Conservation (phyloP, 1,140 invertebrate genomes). For the Theocolax elegans region DNA sequence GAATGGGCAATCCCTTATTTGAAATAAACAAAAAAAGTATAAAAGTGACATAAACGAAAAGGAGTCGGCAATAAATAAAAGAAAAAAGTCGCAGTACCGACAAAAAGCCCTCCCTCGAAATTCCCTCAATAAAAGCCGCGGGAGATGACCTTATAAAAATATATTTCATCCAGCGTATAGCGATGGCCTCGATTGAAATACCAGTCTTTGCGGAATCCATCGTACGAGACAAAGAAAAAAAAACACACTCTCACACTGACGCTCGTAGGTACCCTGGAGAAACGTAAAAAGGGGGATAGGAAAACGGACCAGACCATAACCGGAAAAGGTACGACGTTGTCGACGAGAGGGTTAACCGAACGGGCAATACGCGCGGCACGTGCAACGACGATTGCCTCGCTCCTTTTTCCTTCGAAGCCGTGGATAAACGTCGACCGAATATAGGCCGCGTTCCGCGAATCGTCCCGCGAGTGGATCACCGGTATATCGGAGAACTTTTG, state of each 20-base stretch:
- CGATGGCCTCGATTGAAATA: slow-evolving; percentile 42
- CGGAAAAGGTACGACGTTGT: not conserved
- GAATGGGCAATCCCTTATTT: no score
- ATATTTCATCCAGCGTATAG: slow-evolving; percentile 15
- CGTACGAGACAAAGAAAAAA: slow-evolving; percentile 16
- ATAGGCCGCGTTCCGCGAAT: slow-evolving; percentile 8
- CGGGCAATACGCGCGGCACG: slow-evolving; percentile 38
- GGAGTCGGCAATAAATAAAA: not conserved
- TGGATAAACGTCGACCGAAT: slow-evolving; percentile 15
- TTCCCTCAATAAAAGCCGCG: slow-evolving; percentile 4
- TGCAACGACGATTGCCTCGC: slow-evolving; percentile 36
- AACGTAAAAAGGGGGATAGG: not conserved
- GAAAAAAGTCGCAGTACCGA: no score
- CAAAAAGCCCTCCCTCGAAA: no score
- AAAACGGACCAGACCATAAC: not conserved
- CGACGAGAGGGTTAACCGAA: slow-evolving; percentile 28
- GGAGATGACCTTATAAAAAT: slow-evolving; percentile 29
- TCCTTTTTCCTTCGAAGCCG: slow-evolving; percentile 4
- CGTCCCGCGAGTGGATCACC: slow-evolving; percentile 7
- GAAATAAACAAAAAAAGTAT: no score
- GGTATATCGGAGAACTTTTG: slow-evolving; percentile 22
- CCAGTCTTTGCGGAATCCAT: slow-evolving; percentile 28
- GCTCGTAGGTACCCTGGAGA: not conserved
- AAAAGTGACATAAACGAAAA: no score
- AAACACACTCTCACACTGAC: no score